A percentile compares a stretch with the other conserved stretches of the same genome.
Conservation (phyloP, 35 echinoderm and acorn worm species). For the Ophiothrix spiculata region DNA sequence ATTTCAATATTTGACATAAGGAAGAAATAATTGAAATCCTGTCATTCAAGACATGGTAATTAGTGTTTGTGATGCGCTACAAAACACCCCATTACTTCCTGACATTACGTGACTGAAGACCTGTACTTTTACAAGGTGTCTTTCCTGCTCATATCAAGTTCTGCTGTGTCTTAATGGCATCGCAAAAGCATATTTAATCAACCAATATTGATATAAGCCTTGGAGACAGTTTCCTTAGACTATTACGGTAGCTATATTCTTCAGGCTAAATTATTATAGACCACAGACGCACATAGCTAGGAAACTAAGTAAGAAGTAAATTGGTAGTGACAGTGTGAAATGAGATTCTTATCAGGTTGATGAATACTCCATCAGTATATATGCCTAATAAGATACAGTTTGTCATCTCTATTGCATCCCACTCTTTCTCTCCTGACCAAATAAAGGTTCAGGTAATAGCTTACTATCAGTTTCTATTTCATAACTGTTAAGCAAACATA, state of each 20-base stretch:
- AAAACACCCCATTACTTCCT: neutral
- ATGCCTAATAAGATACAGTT: conserved; percentile 4
- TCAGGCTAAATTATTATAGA: conserved; percentile 7
- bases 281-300: neutral
- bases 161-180: neutral
- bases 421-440: neutral
- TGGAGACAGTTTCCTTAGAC: conserved; percentile 12
- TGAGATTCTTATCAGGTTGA: neutral
- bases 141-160: neutral
- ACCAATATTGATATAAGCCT: conserved; percentile 16
- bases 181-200: conserved; percentile 12
- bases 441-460: conserved; percentile 3
- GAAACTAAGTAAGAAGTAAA: conserved; percentile 10
- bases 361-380: neutral
- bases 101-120: conserved; percentile 10
- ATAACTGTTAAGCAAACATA: neutral
- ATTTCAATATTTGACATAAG: conserved; percentile 1
- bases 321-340: conserved; percentile 12
- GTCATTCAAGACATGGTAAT: conserved; percentile 8
- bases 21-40: conserved; percentile 14
- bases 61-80: neutral
- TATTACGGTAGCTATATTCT: neutral
- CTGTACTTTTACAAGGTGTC: conserved; percentile 9
- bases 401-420: neutral
- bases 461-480: neutral